Evolutionary conservation across 2,888 invertebrate species (phyloP).

Genomic region (Ecdyonurus torrentis): DNA sequence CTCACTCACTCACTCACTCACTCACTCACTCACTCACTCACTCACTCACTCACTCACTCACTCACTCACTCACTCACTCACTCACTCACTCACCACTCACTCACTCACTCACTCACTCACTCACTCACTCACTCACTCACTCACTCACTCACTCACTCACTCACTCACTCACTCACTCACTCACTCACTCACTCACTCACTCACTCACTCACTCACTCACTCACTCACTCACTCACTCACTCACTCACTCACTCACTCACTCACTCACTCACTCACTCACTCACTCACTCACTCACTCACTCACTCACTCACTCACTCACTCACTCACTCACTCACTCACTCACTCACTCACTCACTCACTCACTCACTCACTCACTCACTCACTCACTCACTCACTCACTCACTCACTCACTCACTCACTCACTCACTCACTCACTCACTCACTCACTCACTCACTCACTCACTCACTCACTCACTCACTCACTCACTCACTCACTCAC

Average conservation of each 20-base stretch:
- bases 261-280: background rate
- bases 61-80: slow-evolving; percentile 2
- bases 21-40: slow-evolving; percentile 4
- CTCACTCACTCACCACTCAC: too few species aligned
- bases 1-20: slow-evolving; percentile 5
- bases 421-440: slow-evolving; percentile 5
- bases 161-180: background rate
- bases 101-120: slow-evolving; percentile 1
- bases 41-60: slow-evolving; percentile 2
- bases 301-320: slow-evolving; percentile 4
- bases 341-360: slow-evolving; percentile 4
- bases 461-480: slow-evolving; percentile 1
- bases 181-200: background rate
- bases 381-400: slow-evolving; percentile 4
- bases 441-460: slow-evolving; percentile 5
- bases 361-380: slow-evolving; percentile 3
- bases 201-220: background rate
- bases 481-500: background rate
- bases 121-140: slow-evolving; percentile 4
- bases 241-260: background rate
- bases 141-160: slow-evolving; percentile 1
- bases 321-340: slow-evolving; percentile 4
- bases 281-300: background rate
- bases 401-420: slow-evolving; percentile 3
- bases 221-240: background rate